phyloP scores from a whole-genome alignment of 2,113 vertebrate species.

The Cyanoramphus novaezelandiae region DNA sequence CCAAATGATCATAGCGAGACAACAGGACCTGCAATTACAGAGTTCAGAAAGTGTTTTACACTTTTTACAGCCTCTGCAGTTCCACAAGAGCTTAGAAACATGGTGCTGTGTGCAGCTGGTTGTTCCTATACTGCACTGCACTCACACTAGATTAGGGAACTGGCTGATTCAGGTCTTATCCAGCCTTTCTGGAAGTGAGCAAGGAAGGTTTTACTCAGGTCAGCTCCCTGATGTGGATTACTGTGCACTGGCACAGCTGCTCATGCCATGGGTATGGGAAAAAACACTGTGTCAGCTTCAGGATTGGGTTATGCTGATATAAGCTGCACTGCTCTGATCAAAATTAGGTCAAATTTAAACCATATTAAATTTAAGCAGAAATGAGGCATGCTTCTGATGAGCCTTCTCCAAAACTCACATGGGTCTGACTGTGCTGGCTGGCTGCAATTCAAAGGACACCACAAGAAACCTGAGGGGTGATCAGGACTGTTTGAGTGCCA shows the following conservation, averaged over 20 bases:
- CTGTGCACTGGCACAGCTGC: not conserved
- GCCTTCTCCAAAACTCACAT: constrained; percentile 35
- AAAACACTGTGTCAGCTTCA: constrained; percentile 6
- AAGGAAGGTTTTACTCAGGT: not conserved
- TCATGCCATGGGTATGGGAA: not conserved
- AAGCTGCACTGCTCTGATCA: not conserved
- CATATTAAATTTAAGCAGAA: constrained; percentile 10
- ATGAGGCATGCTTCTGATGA: constrained; percentile 23
- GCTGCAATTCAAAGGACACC: constrained; percentile 29
- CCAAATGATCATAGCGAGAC: not conserved
- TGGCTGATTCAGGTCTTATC: not conserved
- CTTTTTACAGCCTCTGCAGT: not conserved
- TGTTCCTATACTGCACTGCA: not conserved
- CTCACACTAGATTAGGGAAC: not conserved
- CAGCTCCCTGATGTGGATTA: not conserved
- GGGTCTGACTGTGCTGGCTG: constrained; percentile 37
- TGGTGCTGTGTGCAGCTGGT: not conserved
- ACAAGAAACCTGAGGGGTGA: constrained; percentile 14
- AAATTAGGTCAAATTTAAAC: constrained; percentile 21
- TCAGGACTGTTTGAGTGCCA: constrained; percentile 16
- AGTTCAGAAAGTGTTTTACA: not conserved
- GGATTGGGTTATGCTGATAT: constrained; percentile 16
- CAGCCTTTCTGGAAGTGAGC: not conserved
- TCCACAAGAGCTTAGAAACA: not conserved
- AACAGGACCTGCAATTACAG: not conserved